Base-by-base conservation (phyloP, 1,140 invertebrate genomes). In the Trigoniulus corallinus region DNA sequence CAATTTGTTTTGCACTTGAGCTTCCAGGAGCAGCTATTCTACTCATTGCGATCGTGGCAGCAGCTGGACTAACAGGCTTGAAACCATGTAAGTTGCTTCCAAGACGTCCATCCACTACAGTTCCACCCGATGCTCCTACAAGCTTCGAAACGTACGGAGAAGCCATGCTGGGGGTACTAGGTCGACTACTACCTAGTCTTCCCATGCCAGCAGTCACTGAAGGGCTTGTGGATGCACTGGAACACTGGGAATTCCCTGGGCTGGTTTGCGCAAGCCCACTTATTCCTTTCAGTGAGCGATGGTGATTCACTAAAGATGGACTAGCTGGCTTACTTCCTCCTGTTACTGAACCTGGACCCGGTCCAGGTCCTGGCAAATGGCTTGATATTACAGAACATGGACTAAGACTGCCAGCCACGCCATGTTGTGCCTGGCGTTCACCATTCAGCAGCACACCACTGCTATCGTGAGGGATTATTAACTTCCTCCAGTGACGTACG, bases 401-500 rank as follows among this genome's bases (percentile, higher is more conserved):
- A 23, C 23, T 15, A 20, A 47, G 27, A 47, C 45, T 27, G 22
- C 27, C 13, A 18, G 7, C 29, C 7, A 15, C 7, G 29, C 15
- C 15, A 34, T 34, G 29, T 7, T 34, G 48, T 10, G 26, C 4
- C 26, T 13, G 3, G 7, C 23, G 7, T 22, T 51, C 50, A 15
- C 50, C 50, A 22, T 51, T 51, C 23, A 29, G n/a, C 12, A 51
- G 15, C 61, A 60, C 43, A 60, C 51, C 50, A 64, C 61, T 54
- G 44, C 54, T 68, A 47, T 64, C 62, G 46, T 68, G 70, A 51
- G 76, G 78, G 58, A 81, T 67, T 55, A 87, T 72, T 67, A 86
- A 76, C 69, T 82, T 80, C 56, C 88, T 77, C 91, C 89, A 96
- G 69, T 80, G 76, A 59, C 88, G 85, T 27, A 96, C 78, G 62